phyloP scores from a whole-genome alignment of 2,888 invertebrate species.

The Xanthia togata region DNA sequence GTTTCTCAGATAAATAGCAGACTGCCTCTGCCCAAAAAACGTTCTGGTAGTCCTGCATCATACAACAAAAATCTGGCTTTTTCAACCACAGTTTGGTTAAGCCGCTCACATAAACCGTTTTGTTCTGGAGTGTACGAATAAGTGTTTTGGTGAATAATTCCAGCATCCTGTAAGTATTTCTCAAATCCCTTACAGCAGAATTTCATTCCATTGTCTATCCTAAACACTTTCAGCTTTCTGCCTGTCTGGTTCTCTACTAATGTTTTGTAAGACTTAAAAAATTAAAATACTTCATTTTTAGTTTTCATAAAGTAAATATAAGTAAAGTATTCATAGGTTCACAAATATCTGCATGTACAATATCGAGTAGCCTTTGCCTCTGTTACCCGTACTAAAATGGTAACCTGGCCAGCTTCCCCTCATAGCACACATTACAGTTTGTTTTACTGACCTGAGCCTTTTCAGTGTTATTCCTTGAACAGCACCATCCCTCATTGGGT shows the following conservation, averaged over 20 bases:
- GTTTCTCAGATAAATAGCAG: conserved; percentile 1
- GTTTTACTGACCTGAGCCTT: not conserved
- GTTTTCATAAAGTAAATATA: too few relatives aligned
- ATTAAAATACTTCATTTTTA: too few relatives aligned
- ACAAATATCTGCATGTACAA: not conserved
- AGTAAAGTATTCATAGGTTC: too few relatives aligned
- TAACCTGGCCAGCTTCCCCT: not conserved
- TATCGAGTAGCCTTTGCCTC: not conserved
- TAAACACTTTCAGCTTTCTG: not conserved
- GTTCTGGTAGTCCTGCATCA: not conserved
- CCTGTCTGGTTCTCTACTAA: not conserved
- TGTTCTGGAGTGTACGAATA: not conserved
- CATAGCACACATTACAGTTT: not conserved
- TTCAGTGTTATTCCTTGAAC: not conserved
- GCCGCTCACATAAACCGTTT: not conserved
- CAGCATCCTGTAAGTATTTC: not conserved
- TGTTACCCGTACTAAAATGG: not conserved
- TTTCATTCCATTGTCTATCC: not conserved
- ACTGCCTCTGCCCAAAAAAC: conserved; percentile 20
- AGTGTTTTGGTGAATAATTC: not conserved
- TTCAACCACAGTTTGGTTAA: conserved; percentile 9
- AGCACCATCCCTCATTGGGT: too few relatives aligned
- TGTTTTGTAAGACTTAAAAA: too few relatives aligned
- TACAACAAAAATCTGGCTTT: conserved; percentile 3
- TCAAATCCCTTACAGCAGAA: not conserved